Conservation (phyloP, 53 echinoderm and acorn worm species). For the Paracentrotus lividus region DNA sequence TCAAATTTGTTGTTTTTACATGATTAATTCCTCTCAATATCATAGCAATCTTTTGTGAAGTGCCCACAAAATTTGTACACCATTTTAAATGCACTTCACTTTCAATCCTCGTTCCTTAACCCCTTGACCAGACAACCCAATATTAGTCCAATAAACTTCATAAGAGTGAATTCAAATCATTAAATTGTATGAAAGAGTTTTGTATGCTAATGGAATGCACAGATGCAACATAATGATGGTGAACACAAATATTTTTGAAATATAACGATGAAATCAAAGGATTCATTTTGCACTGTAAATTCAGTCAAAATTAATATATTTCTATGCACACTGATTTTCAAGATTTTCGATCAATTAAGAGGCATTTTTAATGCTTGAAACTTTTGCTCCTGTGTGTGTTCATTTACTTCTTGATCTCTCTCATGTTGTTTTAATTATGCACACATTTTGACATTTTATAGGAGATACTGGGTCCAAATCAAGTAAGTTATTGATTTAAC, state of each 20-base stretch:
- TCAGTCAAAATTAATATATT: not conserved
- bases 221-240: no score
- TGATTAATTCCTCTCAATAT: not conserved
- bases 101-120: no score
- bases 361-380: not conserved
- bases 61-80: not conserved
- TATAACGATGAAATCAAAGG: not conserved
- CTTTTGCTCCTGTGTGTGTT: not conserved
- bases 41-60: not conserved
- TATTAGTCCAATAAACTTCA: no score
- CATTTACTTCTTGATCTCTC: not conserved
- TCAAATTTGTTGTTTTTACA: not conserved
- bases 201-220: no score
- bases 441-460: not conserved
- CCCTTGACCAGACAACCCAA: no score
- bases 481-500: conserved; percentile 32
- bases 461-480: conserved; percentile 64
- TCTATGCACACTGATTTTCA: not conserved
- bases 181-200: no score
- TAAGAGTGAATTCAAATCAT: no score
- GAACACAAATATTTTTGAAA: not conserved
- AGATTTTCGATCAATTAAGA: not conserved
- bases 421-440: not conserved
- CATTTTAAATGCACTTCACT: not conserved
- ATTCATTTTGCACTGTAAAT: not conserved